Conservation (phyloP, 2,888 invertebrate genomes). For the Palloptera scutellata region DNA sequence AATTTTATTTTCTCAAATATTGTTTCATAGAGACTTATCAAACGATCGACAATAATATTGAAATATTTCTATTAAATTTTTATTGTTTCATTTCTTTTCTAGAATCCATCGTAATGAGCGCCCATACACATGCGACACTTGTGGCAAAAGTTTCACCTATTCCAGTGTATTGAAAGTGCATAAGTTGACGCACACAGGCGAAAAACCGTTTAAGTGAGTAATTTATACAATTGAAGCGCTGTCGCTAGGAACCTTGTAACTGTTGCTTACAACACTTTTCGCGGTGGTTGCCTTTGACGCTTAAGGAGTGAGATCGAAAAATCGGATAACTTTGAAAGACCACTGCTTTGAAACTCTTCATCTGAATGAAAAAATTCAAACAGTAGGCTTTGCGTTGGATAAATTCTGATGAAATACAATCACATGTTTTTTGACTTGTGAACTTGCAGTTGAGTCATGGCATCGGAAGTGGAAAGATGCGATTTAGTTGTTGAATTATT, state of each 20-base stretch:
- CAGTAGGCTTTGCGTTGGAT: too few relatives aligned
- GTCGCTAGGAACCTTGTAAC: not conserved
- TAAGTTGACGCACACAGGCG: conserved; percentile 61
- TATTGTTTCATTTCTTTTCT: conserved; percentile 20
- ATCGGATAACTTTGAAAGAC: too few relatives aligned
- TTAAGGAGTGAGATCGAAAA: too few relatives aligned
- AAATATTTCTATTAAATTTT: not conserved
- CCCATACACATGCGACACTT: conserved; percentile 58
- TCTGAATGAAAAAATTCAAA: too few relatives aligned
- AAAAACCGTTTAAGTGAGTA: conserved; percentile 57
- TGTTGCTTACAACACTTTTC: not conserved
- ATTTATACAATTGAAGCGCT: not conserved
- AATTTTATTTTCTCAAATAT: not conserved
- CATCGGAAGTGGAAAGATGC: too few relatives aligned
- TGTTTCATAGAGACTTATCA: not conserved
- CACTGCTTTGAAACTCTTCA: too few relatives aligned
- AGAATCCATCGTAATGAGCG: conserved; percentile 62
- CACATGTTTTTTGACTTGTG: too few relatives aligned
- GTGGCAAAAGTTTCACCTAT: conserved; percentile 62
- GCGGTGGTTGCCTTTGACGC: too few relatives aligned
- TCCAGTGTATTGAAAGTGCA: conserved; percentile 61
- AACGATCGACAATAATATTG: not conserved
- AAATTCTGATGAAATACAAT: too few relatives aligned
- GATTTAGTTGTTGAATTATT: too few relatives aligned
- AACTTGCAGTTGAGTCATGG: too few relatives aligned